These are phyloP conservation scores for Erythrocercus mccallii DNA, from an alignment of 2,113 vertebrate species.

Conservation along the genomic window DNA sequence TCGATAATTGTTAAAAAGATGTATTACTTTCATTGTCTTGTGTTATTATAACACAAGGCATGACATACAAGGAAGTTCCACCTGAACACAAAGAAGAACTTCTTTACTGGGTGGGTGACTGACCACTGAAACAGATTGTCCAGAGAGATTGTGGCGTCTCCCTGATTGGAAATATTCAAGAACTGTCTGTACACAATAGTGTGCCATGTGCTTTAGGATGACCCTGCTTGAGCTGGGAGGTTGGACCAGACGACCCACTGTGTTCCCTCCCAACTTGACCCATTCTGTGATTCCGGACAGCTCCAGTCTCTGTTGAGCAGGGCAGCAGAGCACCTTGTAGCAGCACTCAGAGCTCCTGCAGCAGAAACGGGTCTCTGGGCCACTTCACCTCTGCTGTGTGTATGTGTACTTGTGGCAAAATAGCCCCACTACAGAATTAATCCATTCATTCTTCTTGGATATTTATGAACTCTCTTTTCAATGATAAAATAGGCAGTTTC, in stretches of 20 bases:
- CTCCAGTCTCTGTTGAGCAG: background rate
- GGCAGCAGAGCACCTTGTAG: rapidly evolving
- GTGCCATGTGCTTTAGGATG: background rate
- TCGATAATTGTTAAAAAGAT: background rate
- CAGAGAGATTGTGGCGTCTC: too few relatives aligned
- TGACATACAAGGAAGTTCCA: background rate
- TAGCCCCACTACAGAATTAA: background rate
- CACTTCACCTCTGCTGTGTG: background rate
- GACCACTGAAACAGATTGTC: background rate
- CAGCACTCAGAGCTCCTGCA: background rate
- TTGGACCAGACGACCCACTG: background rate
- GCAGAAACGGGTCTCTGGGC: background rate
- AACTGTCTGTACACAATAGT: rapidly evolving
- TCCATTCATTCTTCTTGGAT: background rate
- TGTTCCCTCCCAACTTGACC: background rate
- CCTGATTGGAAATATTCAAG: background rate
- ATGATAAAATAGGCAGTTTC: rapidly evolving
- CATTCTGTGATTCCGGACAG: background rate
- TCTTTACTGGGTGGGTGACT: background rate
- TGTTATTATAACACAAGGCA: background rate
- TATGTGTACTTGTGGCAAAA: background rate
- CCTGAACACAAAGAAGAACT: background rate
- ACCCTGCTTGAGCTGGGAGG: too few relatives aligned
- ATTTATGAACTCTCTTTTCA: background rate
- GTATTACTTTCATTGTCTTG: background rate